Evolutionary conservation across 2,113 vertebrate species (phyloP).

Genomic region (Leptobrachium ailaonicum): DNA sequence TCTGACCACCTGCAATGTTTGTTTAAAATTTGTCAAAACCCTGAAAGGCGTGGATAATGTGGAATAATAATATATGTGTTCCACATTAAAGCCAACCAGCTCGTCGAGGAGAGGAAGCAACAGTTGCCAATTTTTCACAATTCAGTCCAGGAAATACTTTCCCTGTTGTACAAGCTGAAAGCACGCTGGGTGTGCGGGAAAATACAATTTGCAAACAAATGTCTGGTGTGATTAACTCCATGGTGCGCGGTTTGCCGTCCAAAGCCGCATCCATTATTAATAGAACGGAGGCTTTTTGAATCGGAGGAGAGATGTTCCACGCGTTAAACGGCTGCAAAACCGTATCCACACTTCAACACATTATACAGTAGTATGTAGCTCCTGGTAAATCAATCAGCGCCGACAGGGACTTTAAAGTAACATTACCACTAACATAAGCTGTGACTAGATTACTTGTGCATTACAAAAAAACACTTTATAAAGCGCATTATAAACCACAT

Average conservation of each 20-base stretch:
- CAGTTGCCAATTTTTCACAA: conserved; percentile 36
- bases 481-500: no score
- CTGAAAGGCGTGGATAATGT: conserved; percentile 63
- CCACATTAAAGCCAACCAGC: conserved; percentile 59
- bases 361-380: conserved; percentile 61
- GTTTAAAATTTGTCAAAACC: conserved; percentile 69
- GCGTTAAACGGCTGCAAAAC: conserved; percentile 67
- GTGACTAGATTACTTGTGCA: no score
- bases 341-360: conserved; percentile 66
- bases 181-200: neutral
- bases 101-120: conserved; percentile 27
- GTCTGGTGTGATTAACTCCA: conserved; percentile 57
- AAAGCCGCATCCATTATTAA: conserved; percentile 68
- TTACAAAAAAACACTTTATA: no score
- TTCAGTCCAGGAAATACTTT: conserved; percentile 22
- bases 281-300: conserved; percentile 68
- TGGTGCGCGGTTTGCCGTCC: conserved; percentile 62
- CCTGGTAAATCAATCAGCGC: conserved; percentile 71
- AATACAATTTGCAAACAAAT: neutral
- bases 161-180: neutral
- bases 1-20: conserved; percentile 68
- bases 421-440: no score
- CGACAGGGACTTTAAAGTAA: conserved; percentile 69
- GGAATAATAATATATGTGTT: conserved; percentile 55
- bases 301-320: conserved; percentile 65